A percentile compares a stretch with the other conserved stretches of the same genome.
Conservation (phyloP, 2,888 invertebrate species). For the Maniola hyperantus region DNA sequence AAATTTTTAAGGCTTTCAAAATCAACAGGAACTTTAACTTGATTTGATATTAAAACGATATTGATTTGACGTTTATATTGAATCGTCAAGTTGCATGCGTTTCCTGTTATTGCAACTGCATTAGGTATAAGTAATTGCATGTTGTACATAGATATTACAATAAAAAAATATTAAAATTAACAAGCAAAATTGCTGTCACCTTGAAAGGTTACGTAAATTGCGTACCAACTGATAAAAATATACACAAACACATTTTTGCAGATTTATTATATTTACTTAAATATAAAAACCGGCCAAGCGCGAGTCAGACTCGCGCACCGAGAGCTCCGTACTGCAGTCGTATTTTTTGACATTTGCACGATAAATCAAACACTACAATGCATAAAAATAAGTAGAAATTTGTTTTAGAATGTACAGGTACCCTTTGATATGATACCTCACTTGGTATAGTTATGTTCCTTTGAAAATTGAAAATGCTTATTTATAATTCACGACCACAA, state of each 20-base stretch:
- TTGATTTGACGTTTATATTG: neutral
- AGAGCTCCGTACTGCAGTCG: no score
- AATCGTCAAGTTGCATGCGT: constrained; percentile 1
- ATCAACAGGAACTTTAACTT: neutral
- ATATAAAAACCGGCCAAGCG: neutral
- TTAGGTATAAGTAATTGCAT: neutral
- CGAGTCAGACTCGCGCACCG: no score
- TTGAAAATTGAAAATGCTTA: no score
- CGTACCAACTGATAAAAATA: neutral
- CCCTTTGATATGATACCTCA: no score
- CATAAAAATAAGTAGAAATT: no score
- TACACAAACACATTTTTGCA: neutral
- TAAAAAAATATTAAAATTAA: constrained; percentile 1
- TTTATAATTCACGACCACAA: no score
- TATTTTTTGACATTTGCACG: no score
- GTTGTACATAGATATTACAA: neutral
- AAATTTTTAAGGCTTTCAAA: neutral
- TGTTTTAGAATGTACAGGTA: no score
- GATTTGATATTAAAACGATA: neutral
- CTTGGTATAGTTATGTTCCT: no score
- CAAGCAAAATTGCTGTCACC: constrained; percentile 11
- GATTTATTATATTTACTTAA: no score
- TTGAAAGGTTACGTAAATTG: constrained; percentile 9
- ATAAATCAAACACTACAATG: no score
- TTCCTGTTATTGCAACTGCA: constrained; percentile 11